A percentile compares a stretch with the other conserved stretches of the same genome.
Evolutionary conservation across 2,888 invertebrate genomes (phyloP).

Genomic region (Drosophila ezoana): DNA sequence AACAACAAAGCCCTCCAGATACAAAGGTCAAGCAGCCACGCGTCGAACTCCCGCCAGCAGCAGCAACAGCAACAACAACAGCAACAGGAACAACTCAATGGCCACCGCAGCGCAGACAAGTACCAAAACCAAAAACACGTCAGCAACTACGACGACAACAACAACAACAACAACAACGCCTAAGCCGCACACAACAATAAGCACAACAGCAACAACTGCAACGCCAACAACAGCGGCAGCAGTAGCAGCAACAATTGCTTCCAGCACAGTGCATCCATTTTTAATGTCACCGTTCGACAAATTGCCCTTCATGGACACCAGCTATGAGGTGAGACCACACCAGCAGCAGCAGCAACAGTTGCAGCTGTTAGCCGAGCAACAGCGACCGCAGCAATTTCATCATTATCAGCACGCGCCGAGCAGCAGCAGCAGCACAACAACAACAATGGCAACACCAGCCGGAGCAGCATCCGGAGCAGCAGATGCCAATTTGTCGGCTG

Average conservation of each 20-base stretch:
- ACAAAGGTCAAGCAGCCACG: conserved; percentile 46
- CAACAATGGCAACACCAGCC: conserved; percentile 26
- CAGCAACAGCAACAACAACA: conserved; percentile 36
- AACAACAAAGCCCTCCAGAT: conserved; percentile 44
- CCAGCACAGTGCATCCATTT: conserved; percentile 73
- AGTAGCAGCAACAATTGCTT: conserved; percentile 21
- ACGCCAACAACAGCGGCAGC: conserved; percentile 23
- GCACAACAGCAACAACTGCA: conserved; percentile 21
- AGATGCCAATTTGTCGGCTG: not conserved
- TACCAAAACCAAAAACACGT: conserved; percentile 47
- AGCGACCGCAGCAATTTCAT: conserved; percentile 67
- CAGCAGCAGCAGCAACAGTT: conserved; percentile 54
- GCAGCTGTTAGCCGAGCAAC: conserved; percentile 31
- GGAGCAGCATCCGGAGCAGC: conserved; percentile 16
- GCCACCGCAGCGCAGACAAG: conserved; percentile 35
- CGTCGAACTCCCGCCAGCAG: conserved; percentile 52
- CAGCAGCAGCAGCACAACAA: conserved; percentile 29
- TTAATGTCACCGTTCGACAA: conserved; percentile 83
- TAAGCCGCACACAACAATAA: conserved; percentile 6
- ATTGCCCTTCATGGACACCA: conserved; percentile 83
- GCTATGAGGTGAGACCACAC: conserved; percentile 80
- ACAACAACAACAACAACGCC: conserved; percentile 26
- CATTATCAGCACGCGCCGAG: conserved; percentile 76
- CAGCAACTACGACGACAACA: conserved; percentile 34
- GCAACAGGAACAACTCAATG: conserved; percentile 40